These are phyloP conservation scores for Cyclophora punctaria DNA, from an alignment of 2,888 invertebrate genomes.

Conservation along the genomic window DNA sequence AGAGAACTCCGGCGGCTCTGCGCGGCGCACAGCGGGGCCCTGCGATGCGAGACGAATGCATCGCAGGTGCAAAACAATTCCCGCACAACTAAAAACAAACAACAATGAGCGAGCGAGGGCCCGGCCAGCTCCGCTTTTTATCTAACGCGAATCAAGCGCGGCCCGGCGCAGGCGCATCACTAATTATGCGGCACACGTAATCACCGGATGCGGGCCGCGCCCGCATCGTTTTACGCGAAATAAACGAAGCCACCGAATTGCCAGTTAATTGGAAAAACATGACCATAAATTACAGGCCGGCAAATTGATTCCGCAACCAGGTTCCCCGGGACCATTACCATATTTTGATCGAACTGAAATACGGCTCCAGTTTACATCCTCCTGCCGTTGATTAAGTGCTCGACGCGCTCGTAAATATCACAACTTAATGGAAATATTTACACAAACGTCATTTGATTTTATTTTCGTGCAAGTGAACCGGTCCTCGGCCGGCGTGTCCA, in stretches of 20 bases:
- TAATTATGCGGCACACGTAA: slow-evolving; percentile 67
- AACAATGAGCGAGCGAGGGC: slow-evolving; percentile 29
- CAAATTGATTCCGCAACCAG: slow-evolving; percentile 62
- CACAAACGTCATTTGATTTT: slow-evolving; percentile 35
- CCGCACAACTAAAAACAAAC: slow-evolving; percentile 55
- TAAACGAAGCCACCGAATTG: slow-evolving; percentile 74
- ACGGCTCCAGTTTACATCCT: slow-evolving; percentile 54
- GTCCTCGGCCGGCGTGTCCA: slow-evolving; percentile 14
- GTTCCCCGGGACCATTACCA: slow-evolving; percentile 52
- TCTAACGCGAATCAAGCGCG: slow-evolving; percentile 66
- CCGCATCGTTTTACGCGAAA: slow-evolving; percentile 70
- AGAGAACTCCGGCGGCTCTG: slow-evolving; percentile 24
- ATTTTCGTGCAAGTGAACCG: slow-evolving; percentile 31
- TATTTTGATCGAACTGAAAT: slow-evolving; percentile 68
- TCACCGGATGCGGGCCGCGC: slow-evolving; percentile 74
- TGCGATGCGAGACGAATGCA: slow-evolving; percentile 46
- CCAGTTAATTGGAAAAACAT: slow-evolving; percentile 71
- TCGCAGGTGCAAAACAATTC: slow-evolving; percentile 64
- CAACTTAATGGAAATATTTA: slow-evolving; percentile 39
- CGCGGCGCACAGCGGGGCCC: slow-evolving; percentile 24
- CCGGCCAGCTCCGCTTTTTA: slow-evolving; percentile 39
- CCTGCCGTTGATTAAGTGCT: slow-evolving; percentile 58
- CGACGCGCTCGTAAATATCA: slow-evolving; percentile 46
- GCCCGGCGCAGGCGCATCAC: slow-evolving; percentile 63
- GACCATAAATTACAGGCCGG: slow-evolving; percentile 56